Percentiles rank a stretch among this genome's conserved stretches.
These are phyloP conservation scores for Crenichthys baileyi DNA, from an alignment of 2,797 vertebrate species.

Conservation along the genomic window DNA sequence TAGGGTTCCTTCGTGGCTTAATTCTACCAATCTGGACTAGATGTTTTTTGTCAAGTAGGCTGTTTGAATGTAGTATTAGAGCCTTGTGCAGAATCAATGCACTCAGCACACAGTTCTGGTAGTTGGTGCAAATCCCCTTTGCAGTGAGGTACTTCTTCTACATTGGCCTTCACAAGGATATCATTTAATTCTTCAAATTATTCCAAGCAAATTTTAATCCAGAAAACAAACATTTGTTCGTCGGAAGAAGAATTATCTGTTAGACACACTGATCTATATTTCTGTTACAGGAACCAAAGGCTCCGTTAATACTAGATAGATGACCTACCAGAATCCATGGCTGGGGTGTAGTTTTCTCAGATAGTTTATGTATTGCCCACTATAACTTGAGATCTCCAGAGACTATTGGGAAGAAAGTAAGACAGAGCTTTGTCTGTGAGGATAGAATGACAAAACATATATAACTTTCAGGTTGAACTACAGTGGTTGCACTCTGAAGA, in stretches of 20 bases:
- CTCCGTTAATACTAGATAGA: background rate
- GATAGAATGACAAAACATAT: background rate
- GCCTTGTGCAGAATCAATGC: no score
- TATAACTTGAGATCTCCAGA: background rate
- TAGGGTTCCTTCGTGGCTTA: no score
- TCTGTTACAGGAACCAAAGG: background rate
- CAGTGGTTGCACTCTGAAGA: background rate
- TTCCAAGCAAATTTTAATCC: background rate
- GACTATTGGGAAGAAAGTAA: background rate
- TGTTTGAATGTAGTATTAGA: no score
- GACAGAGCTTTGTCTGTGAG: background rate
- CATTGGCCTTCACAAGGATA: no score
- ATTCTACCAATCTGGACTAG: no score
- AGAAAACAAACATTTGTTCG: background rate
- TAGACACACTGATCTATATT: background rate
- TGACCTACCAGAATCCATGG: background rate
- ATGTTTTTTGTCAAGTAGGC: no score
- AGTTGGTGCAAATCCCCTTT: no score
- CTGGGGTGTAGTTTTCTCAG: background rate
- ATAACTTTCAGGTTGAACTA: background rate
- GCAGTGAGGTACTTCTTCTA: no score
- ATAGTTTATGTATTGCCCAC: background rate
- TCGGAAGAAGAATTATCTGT: background rate
- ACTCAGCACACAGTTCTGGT: no score
- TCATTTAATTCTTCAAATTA: background rate